Base-by-base conservation (phyloP, 1,140 invertebrate species). In the Cylas formicarius region DNA sequence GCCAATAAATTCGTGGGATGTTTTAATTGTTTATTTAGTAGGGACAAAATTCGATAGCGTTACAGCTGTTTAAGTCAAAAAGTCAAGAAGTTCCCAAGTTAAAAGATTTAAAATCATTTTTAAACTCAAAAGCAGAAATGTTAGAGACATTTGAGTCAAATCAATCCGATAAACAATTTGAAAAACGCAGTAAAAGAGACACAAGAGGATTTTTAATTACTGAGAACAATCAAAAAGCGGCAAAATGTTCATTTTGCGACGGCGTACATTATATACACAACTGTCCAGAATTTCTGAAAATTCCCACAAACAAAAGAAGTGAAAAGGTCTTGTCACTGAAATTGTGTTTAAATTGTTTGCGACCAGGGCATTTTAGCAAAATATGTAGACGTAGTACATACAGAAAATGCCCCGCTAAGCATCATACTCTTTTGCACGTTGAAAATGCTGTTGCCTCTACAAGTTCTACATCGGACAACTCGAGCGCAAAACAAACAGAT, bases 1-100 rank as follows among this genome's bases (percentile, higher is more conserved):
- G 46, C 39, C 52, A 5, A 37, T 38, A 2, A 43, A 53, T 7
- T 27, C 48, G 21, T 60, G 55, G 57, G 44, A 49, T 14, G 46
- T 38, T 9, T 32, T 56, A 16, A 6, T 56, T 3, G 49, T 56
- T 10, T 51, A 56, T 34, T 6, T 56, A 7, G 6, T 57, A 0
- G 20, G 33, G 1, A 24, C 17, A 8, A 58, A 54, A 22, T 26
- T 48, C 20, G 38, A 52, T 38, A 14, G 9, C 4, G n/a, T 16
- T 5, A 32, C 47, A 8, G 48, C n/a, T n/a, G n/a, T n/a, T n/a
- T n/a, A n/a, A n/a, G n/a, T n/a, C n/a, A n/a, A n/a, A n/a, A n/a
- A n/a, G n/a, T n/a, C n/a, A n/a, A n/a, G n/a, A n/a, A n/a, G n/a
- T n/a, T n/a, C n/a, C n/a, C n/a, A n/a, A n/a, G n/a, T n/a, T n/a